Conservation (phyloP, 2,888 invertebrate species). For the Luffia ferchaultella region DNA sequence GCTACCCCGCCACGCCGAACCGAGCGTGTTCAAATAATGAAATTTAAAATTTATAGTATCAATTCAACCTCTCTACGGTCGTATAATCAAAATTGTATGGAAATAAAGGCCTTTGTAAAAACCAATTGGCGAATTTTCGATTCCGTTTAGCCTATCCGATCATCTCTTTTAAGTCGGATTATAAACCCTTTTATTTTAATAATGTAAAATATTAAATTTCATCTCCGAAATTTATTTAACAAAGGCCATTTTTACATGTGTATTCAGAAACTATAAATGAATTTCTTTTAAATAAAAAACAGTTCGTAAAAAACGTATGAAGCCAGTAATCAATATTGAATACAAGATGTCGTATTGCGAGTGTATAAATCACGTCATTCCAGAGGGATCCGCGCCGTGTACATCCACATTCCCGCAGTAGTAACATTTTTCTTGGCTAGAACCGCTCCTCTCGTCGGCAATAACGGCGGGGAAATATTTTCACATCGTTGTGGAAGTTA, state of each 20-base stretch:
- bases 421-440: constrained; percentile 15
- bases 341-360: no score
- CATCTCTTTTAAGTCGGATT: neutral
- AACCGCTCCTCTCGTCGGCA: constrained; percentile 51
- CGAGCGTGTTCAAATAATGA: constrained; percentile 60
- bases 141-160: neutral
- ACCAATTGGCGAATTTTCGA: neutral
- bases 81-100: constrained; percentile 22
- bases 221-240: neutral
- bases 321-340: no score
- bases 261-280: neutral
- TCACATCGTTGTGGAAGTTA: constrained; percentile 63
- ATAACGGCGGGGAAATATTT: constrained; percentile 56
- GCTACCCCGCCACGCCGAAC: neutral
- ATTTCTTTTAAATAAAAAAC: no score
- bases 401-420: neutral
- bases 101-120: neutral
- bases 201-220: neutral
- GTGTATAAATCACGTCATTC: no score
- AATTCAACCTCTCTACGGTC: constrained; percentile 31
- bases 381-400: no score
- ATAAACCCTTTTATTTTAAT: neutral
- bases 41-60: constrained; percentile 61
- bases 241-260: neutral
- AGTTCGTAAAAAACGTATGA: no score